These are phyloP conservation scores for Paracentrotus lividus DNA, from an alignment of 53 echinoderm and acorn worm species.

Conservation along the genomic window DNA sequence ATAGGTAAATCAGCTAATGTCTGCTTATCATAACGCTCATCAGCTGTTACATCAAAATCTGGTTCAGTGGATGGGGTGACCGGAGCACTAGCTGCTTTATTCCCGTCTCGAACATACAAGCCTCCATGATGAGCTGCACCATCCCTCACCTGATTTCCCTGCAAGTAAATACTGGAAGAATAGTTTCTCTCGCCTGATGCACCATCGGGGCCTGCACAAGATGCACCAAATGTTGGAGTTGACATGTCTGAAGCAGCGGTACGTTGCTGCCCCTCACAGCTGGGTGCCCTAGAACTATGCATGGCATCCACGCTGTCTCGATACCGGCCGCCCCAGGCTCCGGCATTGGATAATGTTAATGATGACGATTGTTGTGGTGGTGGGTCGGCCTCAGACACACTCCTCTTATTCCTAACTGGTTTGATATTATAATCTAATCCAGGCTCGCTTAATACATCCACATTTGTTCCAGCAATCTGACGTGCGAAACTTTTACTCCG, in stretches of 20 bases:
- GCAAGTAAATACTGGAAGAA: constrained; percentile 42
- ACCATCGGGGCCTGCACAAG: constrained; percentile 51
- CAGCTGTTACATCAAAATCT: constrained; percentile 33
- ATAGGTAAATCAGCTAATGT: constrained; percentile 12
- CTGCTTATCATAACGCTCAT: constrained; percentile 56
- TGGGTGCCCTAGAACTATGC: constrained; percentile 71
- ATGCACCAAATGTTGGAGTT: constrained; percentile 65
- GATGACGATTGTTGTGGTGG: constrained; percentile 57
- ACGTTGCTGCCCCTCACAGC: constrained; percentile 73
- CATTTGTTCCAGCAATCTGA: constrained; percentile 29
- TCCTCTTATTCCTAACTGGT: constrained; percentile 60
- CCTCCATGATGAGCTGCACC: constrained; percentile 54
- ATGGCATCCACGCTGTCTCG: constrained; percentile 71
- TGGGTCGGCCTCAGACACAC: constrained; percentile 44
- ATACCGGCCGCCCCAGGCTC: constrained; percentile 68
- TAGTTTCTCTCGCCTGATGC: constrained; percentile 62
- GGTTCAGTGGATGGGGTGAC: constrained; percentile 52
- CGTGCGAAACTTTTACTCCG: constrained; percentile 59
- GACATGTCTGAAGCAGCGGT: constrained; percentile 68
- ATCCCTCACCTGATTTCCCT: constrained; percentile 54
- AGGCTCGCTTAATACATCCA: constrained; percentile 60
- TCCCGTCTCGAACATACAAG: constrained; percentile 64
- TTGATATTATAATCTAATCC: not conserved
- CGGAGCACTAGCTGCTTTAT: constrained; percentile 56
- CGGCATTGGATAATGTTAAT: constrained; percentile 75